These are phyloP conservation scores for Phylloscopus trochilus DNA, from an alignment of 2,113 vertebrate genomes.

Conservation along the genomic window DNA sequence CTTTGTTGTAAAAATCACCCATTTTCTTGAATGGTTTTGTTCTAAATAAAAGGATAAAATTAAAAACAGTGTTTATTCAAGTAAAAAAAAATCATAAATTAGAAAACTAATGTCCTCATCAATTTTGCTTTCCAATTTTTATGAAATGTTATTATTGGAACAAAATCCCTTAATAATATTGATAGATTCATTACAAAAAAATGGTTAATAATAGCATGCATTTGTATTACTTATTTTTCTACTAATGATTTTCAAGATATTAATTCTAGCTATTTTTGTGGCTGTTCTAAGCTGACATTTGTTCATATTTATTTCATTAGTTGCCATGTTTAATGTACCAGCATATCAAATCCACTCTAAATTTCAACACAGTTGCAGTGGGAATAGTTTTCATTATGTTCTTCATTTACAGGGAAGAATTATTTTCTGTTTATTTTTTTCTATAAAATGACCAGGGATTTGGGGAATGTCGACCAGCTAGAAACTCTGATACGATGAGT, in stretches of 20 bases:
- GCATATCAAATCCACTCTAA: not conserved
- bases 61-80: not conserved
- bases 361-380: not conserved
- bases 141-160: not conserved
- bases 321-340: not conserved
- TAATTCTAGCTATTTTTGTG: not conserved
- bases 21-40: not conserved
- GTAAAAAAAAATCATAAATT: not conserved
- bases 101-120: not conserved
- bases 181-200: not conserved
- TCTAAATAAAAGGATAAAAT: not conserved
- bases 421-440: not conserved
- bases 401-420: not conserved
- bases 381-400: not conserved
- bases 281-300: not conserved
- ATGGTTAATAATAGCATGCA: not conserved
- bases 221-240: slow-evolving; percentile 37
- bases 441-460: not conserved
- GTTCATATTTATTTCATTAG: slow-evolving; percentile 17
- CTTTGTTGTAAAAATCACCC: not conserved
- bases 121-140: not conserved
- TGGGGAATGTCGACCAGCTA: not conserved
- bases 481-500: not conserved
- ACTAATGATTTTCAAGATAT: not conserved
- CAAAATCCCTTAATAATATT: not conserved